Conservation (phyloP, 2,113 vertebrate genomes). For the Redunca redunca region DNA sequence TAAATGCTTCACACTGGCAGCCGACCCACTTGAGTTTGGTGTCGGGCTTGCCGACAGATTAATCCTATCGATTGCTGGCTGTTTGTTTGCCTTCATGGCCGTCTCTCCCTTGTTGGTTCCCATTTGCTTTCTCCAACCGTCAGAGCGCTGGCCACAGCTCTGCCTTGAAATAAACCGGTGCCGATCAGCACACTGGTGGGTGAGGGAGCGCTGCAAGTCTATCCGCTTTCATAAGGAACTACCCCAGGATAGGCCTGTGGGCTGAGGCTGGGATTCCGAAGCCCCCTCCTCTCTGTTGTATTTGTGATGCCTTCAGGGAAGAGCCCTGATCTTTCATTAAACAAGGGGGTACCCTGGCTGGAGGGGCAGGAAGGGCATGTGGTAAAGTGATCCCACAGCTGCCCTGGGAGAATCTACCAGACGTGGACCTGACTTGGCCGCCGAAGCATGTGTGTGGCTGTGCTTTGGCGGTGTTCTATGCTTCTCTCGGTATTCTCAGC, state of each 20-base stretch:
- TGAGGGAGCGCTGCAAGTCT: accelerated
- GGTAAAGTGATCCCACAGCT: not conserved
- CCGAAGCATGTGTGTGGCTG: not conserved
- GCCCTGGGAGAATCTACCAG: not conserved
- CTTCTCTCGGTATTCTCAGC: not conserved
- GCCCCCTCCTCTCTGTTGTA: not conserved
- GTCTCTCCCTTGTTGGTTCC: not conserved
- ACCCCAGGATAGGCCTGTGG: not conserved
- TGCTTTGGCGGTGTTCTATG: not conserved
- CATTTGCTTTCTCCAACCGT: not conserved
- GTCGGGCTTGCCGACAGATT: slow-evolving; percentile 22
- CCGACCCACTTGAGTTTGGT: not conserved
- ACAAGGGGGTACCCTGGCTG: not conserved
- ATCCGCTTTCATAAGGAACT: not conserved
- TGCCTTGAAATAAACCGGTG: not conserved
- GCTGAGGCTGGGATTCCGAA: not conserved
- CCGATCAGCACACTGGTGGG: accelerated
- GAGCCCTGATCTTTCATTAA: not conserved
- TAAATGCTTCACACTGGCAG: not conserved
- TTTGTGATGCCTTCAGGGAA: not conserved
- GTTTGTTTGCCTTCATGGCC: not conserved
- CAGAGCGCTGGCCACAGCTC: not conserved
- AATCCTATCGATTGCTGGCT: not conserved
- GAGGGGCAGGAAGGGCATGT: not conserved
- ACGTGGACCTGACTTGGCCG: accelerated